Conservation (phyloP, 2,113 vertebrate species). For the Pedetes capensis region DNA sequence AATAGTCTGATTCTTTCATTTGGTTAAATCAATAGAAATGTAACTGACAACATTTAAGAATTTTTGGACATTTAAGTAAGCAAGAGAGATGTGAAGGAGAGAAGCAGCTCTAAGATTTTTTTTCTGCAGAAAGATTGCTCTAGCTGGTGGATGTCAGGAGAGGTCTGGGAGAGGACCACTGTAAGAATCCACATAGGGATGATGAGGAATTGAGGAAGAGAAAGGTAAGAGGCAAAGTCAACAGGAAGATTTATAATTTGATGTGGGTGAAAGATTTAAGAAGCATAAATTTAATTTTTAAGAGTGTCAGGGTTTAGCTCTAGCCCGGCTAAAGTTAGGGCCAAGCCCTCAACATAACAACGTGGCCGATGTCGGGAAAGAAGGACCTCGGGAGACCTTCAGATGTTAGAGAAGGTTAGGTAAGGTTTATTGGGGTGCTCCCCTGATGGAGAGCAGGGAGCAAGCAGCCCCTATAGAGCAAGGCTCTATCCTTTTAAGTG, state of each 20-base stretch:
- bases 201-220: not conserved
- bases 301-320: no score
- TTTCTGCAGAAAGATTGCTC: not conserved
- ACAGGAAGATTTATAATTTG: not conserved
- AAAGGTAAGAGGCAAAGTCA: not conserved
- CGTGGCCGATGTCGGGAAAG: no score
- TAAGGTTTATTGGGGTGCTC: no score
- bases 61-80: conserved; percentile 21
- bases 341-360: no score
- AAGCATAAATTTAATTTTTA: not conserved
- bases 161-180: not conserved
- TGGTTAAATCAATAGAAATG: conserved; percentile 8
- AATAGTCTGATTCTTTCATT: conserved; percentile 31
- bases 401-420: no score
- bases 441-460: no score
- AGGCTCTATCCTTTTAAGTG: no score
- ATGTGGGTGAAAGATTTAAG: not conserved
- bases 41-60: conserved; percentile 11
- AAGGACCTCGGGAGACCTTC: no score
- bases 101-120: not conserved
- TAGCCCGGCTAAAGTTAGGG: no score
- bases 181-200: not conserved
- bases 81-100: not conserved
- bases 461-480: no score
- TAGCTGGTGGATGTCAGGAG: not conserved